Evolutionary conservation across 1,140 invertebrate species (phyloP).

Genomic region (Atta texana): DNA sequence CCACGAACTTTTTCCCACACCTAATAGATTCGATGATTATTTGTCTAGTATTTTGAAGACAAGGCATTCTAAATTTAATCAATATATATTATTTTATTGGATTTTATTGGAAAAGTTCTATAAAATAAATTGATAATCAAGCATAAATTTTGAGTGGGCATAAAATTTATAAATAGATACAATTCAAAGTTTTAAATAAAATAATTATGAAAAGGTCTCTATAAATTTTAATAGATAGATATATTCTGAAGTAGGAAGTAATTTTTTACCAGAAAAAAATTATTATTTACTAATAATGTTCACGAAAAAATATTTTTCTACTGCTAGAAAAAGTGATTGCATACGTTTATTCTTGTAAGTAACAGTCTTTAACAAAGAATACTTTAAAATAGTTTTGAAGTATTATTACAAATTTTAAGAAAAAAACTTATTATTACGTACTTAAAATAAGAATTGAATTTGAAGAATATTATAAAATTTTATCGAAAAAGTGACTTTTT

Average conservation of each 20-base stretch:
- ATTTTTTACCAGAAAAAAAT: not conserved
- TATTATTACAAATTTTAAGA: too few relatives aligned
- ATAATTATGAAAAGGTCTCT: not conserved
- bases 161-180: not conserved
- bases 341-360: too few relatives aligned
- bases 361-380: too few relatives aligned
- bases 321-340: too few relatives aligned
- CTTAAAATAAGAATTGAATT: too few relatives aligned
- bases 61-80: not conserved
- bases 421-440: too few relatives aligned
- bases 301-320: too few relatives aligned
- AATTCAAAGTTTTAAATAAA: not conserved
- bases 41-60: not conserved
- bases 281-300: not conserved
- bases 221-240: not conserved
- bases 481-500: too few relatives aligned
- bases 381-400: too few relatives aligned
- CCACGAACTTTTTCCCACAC: too few relatives aligned
- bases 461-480: too few relatives aligned
- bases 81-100: not conserved
- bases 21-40: not conserved
- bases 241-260: not conserved
- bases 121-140: not conserved
- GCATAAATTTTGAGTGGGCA: not conserved
- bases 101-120: not conserved